These are phyloP conservation scores for Macrotis lagotis DNA, from an alignment of 2,113 vertebrate genomes.

Conservation along the genomic window DNA sequence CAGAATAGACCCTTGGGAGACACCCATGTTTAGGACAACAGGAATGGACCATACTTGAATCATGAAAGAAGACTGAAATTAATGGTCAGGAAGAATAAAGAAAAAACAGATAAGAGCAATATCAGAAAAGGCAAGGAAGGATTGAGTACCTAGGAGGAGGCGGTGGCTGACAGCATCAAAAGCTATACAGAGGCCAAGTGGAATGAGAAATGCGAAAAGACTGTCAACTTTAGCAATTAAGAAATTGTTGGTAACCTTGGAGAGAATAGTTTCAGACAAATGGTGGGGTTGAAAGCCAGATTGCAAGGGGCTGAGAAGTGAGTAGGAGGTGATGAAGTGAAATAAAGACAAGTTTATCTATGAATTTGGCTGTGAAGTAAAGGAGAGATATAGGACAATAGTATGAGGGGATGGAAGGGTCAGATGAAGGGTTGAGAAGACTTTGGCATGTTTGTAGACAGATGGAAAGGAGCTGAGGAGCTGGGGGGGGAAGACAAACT, in stretches of 20 bases:
- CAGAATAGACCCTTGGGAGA: background rate
- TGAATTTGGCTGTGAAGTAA: background rate
- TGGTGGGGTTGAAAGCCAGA: background rate
- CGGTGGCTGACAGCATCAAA: background rate
- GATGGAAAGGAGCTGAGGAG: background rate
- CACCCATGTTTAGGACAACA: background rate
- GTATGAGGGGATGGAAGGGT: slow-evolving; percentile 1
- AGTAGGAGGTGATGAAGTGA: background rate
- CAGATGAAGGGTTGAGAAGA: background rate
- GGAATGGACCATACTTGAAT: background rate
- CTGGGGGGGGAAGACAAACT: background rate
- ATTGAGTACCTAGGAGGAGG: background rate
- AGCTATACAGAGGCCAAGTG: background rate
- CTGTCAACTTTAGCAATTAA: slow-evolving; percentile 2
- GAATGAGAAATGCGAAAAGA: background rate
- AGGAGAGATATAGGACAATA: background rate
- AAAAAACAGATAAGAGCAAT: background rate
- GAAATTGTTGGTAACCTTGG: background rate
- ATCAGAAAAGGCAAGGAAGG: background rate
- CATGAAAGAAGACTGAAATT: background rate
- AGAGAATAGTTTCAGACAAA: background rate
- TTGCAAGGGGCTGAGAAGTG: background rate
- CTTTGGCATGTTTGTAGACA: background rate
- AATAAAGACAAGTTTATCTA: slow-evolving; percentile 1
- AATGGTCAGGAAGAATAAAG: background rate